phyloP scores from a whole-genome alignment of 2,888 invertebrate species.

The Endotricha flammealis region DNA sequence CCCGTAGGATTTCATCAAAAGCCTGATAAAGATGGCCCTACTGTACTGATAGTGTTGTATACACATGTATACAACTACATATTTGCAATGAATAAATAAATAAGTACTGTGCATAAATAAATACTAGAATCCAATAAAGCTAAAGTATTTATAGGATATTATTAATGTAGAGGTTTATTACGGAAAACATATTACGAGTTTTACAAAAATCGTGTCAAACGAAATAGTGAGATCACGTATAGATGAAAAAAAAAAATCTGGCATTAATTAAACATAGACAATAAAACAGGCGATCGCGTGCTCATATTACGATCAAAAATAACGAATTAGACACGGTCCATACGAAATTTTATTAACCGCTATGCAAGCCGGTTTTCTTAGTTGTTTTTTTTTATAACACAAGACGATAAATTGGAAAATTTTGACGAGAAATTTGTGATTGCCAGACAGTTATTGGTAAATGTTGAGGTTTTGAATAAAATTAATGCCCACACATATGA shows the following conservation, averaged over 20 bases:
- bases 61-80: too few species aligned
- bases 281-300: conserved; percentile 47
- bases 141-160: too few species aligned
- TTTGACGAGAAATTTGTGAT: conserved; percentile 1
- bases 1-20: too few species aligned
- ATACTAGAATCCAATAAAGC: too few species aligned
- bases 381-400: conserved; percentile 14
- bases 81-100: too few species aligned
- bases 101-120: too few species aligned
- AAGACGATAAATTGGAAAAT: conserved; percentile 3
- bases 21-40: too few species aligned
- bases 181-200: too few species aligned
- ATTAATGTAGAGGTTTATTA: too few species aligned
- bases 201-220: conserved; percentile 12
- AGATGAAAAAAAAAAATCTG: conserved; percentile 23
- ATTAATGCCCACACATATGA: too few species aligned
- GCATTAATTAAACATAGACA: conserved; percentile 41
- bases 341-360: conserved; percentile 25
- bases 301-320: conserved; percentile 43
- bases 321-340: conserved; percentile 39
- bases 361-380: conserved; percentile 19
- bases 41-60: too few species aligned
- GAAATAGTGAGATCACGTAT: conserved; percentile 12
- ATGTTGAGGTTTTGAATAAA: neutral
- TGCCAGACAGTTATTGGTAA: conserved; percentile 1